A percentile compares a stretch with the other conserved stretches of the same genome.
phyloP scores from a whole-genome alignment of 2,888 invertebrate species.

The Sinelater perroti region DNA sequence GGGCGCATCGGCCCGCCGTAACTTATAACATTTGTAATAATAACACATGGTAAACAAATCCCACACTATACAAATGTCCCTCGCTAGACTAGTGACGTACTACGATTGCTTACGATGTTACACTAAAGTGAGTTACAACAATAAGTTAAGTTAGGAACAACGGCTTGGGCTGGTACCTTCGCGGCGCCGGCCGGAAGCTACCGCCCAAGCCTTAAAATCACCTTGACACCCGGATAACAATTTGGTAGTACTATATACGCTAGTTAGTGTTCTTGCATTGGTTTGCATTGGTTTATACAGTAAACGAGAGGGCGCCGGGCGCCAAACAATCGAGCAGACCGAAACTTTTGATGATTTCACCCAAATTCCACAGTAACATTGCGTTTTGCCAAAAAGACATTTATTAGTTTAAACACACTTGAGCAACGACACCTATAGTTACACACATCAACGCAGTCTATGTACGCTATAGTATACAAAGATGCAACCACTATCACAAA shows the following conservation, averaged over 20 bases:
- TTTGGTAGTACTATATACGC: conserved; percentile 40
- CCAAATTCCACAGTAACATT: conserved; percentile 62
- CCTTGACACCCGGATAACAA: conserved; percentile 54
- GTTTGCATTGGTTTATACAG: conserved; percentile 49
- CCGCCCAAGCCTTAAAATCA: conserved; percentile 40
- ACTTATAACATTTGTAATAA: conserved; percentile 29
- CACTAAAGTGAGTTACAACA: conserved; percentile 50
- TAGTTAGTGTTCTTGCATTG: conserved; percentile 49
- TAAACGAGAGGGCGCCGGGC: conserved; percentile 13
- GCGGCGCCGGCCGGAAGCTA: conserved; percentile 25
- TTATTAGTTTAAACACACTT: conserved; percentile 42
- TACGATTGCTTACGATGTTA: conserved; percentile 48
- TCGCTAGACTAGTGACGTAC: conserved; percentile 57
- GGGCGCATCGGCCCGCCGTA: conserved; percentile 16
- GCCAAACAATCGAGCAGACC: conserved; percentile 9
- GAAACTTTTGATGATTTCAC: conserved; percentile 56
- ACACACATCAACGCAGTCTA: conserved; percentile 58
- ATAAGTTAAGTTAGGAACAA: conserved; percentile 54
- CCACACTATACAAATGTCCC: conserved; percentile 53
- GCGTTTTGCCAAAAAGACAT: conserved; percentile 61
- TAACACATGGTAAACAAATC: conserved; percentile 37
- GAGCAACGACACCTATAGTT: conserved; percentile 61
- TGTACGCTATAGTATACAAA: conserved; percentile 40
- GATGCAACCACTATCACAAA: conserved; percentile 50
- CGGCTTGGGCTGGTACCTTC: conserved; percentile 42